Evolutionary conservation across 1,140 invertebrate species (phyloP).

Genomic region (Hetaerina americana): DNA sequence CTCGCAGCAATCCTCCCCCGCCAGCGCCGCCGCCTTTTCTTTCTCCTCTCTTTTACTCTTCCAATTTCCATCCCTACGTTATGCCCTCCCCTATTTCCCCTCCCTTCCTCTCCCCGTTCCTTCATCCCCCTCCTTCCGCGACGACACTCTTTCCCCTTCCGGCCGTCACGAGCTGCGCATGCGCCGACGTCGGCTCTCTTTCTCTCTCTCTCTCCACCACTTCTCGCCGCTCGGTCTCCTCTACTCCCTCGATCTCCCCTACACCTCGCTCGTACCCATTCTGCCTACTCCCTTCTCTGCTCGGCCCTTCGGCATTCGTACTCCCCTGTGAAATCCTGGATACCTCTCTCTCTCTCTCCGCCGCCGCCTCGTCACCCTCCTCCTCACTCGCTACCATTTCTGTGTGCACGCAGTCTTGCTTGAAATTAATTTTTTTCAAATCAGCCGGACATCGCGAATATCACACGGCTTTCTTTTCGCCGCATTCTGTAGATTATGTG

Average conservation of each 20-base stretch:
- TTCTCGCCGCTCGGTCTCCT: neutral
- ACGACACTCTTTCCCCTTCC: neutral
- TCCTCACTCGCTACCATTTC: too few species aligned
- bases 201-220: neutral
- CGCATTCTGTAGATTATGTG: too few species aligned
- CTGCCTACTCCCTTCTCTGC: neutral
- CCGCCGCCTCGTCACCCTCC: too few species aligned
- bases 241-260: neutral
- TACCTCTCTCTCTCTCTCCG: too few species aligned
- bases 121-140: neutral
- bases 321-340: too few species aligned
- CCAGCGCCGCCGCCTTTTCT: neutral
- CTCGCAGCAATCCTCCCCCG: too few species aligned
- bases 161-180: neutral
- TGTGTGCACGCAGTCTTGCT: too few species aligned
- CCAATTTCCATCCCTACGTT: neutral
- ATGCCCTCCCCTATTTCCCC: neutral
- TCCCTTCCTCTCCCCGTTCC: neutral
- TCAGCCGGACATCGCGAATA: too few species aligned
- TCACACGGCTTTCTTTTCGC: too few species aligned
- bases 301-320: too few species aligned
- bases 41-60: neutral
- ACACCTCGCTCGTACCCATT: neutral
- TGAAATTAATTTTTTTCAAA: too few species aligned
- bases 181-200: too few species aligned